Conservation (phyloP, 37 sponge, comb jelly and placozoan genomes). For the Chondrilla cf. caribensis region DNA sequence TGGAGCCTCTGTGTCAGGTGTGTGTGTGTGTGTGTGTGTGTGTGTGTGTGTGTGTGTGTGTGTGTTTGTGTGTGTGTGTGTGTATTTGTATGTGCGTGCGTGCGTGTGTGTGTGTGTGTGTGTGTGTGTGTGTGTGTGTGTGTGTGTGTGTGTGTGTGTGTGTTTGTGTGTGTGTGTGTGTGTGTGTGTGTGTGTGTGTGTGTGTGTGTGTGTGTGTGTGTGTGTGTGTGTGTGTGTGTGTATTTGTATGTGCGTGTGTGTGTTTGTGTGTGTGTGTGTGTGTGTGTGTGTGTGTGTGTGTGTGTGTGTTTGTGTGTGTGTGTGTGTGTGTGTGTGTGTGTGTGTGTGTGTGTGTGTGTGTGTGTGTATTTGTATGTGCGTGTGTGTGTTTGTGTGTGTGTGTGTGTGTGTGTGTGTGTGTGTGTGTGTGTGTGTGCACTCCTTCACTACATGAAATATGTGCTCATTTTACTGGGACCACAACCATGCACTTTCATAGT, state of each 20-base stretch:
- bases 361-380: neutral
- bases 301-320: too few relatives aligned
- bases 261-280: too few relatives aligned
- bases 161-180: too few relatives aligned
- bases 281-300: too few relatives aligned
- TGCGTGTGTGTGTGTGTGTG: neutral
- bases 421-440: neutral
- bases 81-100: neutral
- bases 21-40: neutral
- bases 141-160: too few relatives aligned
- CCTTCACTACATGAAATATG: neutral
- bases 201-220: too few relatives aligned
- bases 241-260: too few relatives aligned
- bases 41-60: neutral
- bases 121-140: neutral
- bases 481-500: neutral
- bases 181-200: too few relatives aligned
- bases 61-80: too few relatives aligned
- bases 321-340: too few relatives aligned
- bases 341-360: neutral
- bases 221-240: too few relatives aligned
- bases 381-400: neutral
- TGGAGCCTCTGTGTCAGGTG: conserved; percentile 45
- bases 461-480: neutral
- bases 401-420: too few relatives aligned